Conservation (phyloP, 2,888 invertebrate genomes). For the Morpho achilles region DNA sequence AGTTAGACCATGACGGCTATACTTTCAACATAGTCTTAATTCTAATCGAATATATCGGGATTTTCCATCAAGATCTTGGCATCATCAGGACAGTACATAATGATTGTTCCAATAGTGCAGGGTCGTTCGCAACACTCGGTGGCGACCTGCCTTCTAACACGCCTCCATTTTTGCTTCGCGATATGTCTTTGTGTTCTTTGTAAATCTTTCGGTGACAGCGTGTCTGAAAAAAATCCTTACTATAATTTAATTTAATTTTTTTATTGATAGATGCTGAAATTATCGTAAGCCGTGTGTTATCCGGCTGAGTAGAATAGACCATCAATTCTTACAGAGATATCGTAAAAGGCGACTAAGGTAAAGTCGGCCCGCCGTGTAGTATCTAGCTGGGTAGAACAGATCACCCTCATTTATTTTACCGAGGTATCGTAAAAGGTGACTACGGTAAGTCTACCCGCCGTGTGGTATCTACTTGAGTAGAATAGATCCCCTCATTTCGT, state of each 20-base stretch:
- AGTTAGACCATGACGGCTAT: not conserved
- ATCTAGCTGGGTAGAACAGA: no score
- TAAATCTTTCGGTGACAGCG: slow-evolving; percentile 51
- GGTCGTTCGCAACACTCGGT: slow-evolving; percentile 55
- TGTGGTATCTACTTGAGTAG: no score
- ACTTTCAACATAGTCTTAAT: not conserved
- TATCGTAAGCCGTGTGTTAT: no score
- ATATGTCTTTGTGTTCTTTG: slow-evolving; percentile 40
- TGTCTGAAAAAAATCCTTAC: slow-evolving; percentile 42
- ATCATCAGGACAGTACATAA: slow-evolving; percentile 58
- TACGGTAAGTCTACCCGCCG: no score
- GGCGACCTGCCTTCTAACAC: slow-evolving; percentile 57
- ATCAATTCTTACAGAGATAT: no score
- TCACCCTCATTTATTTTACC: no score
- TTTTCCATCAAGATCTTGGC: slow-evolving; percentile 50
- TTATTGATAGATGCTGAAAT: not conserved
- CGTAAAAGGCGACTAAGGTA: no score
- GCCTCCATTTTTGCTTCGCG: slow-evolving; percentile 41
- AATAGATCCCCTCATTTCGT: no score
- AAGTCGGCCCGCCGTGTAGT: no score
- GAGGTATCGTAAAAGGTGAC: no score
- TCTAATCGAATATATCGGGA: slow-evolving; percentile 50
- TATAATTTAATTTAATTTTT: not conserved
- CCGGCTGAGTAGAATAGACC: no score
- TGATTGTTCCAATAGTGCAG: slow-evolving; percentile 56